Conservation (phyloP, 1,140 invertebrate species). For the Ceratina calcarata region DNA sequence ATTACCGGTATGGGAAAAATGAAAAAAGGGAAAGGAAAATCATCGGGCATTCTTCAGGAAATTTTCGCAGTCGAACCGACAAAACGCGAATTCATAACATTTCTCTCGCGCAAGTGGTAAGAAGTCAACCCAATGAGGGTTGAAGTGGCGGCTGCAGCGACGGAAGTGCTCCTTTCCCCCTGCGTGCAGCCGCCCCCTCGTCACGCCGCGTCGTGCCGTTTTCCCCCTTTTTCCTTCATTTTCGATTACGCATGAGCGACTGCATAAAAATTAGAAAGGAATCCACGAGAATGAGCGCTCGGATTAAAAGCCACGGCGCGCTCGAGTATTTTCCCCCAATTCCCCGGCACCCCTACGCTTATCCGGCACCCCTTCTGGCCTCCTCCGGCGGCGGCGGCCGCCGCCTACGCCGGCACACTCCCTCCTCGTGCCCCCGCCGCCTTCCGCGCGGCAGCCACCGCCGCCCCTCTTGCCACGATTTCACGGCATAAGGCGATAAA, state of each 20-base stretch:
- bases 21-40: background rate
- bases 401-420: slow-evolving; percentile 13
- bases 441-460: background rate
- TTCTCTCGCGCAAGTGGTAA: slow-evolving; percentile 60
- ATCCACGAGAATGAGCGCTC: slow-evolving; percentile 69
- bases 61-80: slow-evolving; percentile 39
- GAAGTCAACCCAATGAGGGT: slow-evolving; percentile 60
- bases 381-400: slow-evolving; percentile 37
- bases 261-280: slow-evolving; percentile 74
- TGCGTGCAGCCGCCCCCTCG: slow-evolving; percentile 20
- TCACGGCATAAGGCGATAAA: slow-evolving; percentile 69
- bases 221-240: slow-evolving; percentile 62
- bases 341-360: slow-evolving; percentile 57
- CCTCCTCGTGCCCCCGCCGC: background rate
- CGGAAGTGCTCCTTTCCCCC: slow-evolving; percentile 53
- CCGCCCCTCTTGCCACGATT: slow-evolving; percentile 17
- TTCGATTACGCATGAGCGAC: slow-evolving; percentile 71
- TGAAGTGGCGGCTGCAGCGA: slow-evolving; percentile 62
- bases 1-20: background rate
- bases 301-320: slow-evolving; percentile 67
- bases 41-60: slow-evolving; percentile 39
- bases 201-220: slow-evolving; percentile 13
- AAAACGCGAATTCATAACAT: slow-evolving; percentile 57
- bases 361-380: slow-evolving; percentile 55
- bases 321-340: slow-evolving; percentile 71